Evolutionary conservation across 2,888 invertebrate genomes (phyloP).

Genomic region (Drosophila mimica): DNA sequence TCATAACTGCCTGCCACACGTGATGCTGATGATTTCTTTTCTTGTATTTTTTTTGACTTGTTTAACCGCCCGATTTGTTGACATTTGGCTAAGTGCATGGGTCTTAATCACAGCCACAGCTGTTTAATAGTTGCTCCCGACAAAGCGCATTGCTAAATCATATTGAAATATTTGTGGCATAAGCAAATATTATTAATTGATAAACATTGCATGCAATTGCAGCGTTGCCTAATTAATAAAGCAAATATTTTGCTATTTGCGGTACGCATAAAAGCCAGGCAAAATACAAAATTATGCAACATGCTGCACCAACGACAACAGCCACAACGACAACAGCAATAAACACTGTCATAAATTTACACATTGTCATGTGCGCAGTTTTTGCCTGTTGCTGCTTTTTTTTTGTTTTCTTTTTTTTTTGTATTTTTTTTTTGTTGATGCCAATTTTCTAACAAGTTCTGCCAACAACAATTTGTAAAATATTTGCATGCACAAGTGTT

Average conservation of each 20-base stretch:
- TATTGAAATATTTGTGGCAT: slow-evolving; percentile 44
- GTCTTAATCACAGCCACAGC: slow-evolving; percentile 30
- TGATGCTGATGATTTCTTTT: slow-evolving; percentile 19
- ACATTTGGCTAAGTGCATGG: slow-evolving; percentile 54
- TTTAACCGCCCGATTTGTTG: slow-evolving; percentile 40
- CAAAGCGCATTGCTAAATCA: slow-evolving; percentile 69
- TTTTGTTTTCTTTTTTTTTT: neutral
- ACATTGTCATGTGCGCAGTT: slow-evolving; percentile 71
- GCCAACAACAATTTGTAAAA: slow-evolving; percentile 58
- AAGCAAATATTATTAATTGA: slow-evolving; percentile 61
- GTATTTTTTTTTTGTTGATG: slow-evolving; percentile 22
- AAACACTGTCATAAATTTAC: slow-evolving; percentile 72
- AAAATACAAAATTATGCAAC: slow-evolving; percentile 56
- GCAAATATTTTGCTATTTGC: slow-evolving; percentile 74
- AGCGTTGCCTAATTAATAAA: slow-evolving; percentile 75
- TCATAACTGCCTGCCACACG: slow-evolving; percentile 38
- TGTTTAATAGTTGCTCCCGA: slow-evolving; percentile 16
- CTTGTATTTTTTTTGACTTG: slow-evolving; percentile 16
- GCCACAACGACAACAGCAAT: slow-evolving; percentile 27
- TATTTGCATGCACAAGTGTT: slow-evolving; percentile 78
- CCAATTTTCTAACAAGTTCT: slow-evolving; percentile 78
- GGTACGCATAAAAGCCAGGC: slow-evolving; percentile 56
- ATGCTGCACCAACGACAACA: slow-evolving; percentile 27
- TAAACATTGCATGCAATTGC: slow-evolving; percentile 57
- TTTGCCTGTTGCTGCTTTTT: slow-evolving; percentile 32